phyloP scores from a whole-genome alignment of 2,888 invertebrate species.

The Trachelus stipa region DNA sequence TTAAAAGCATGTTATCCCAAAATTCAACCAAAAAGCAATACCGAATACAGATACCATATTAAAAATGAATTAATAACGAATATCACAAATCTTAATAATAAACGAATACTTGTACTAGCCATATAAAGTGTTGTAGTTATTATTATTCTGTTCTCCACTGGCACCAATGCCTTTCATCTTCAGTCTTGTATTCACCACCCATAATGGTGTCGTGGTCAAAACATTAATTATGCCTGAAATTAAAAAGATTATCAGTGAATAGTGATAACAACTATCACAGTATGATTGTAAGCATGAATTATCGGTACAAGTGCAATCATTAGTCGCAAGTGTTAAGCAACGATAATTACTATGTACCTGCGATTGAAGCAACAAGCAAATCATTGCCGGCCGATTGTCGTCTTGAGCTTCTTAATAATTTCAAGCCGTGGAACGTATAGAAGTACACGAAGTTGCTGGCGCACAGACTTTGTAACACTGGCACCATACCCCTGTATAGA shows the following conservation, averaged over 20 bases:
- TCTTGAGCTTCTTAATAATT: conserved; percentile 66
- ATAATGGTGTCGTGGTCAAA: conserved; percentile 86
- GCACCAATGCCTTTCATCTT: conserved; percentile 77
- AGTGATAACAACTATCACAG: not conserved
- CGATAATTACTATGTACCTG: conserved; percentile 69
- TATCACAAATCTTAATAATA: not conserved
- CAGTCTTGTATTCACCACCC: conserved; percentile 92
- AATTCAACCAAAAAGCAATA: not conserved
- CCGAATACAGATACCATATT: not conserved
- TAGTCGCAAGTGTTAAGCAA: not conserved
- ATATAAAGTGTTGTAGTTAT: conserved; percentile 47
- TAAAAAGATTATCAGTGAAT: conserved; percentile 12
- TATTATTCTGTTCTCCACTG: conserved; percentile 50
- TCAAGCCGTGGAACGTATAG: conserved; percentile 89
- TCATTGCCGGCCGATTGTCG: conserved; percentile 77
- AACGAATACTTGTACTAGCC: conserved; percentile 47
- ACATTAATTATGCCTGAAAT: conserved; percentile 80
- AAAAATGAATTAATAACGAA: not conserved
- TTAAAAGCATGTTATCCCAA: not conserved
- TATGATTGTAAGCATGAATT: not conserved
- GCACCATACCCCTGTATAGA: conserved; percentile 83
- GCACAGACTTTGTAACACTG: conserved; percentile 86
- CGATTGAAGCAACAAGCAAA: conserved; percentile 80
- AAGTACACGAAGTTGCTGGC: conserved; percentile 96
- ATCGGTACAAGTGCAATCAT: not conserved